Evolutionary conservation across 2,888 invertebrate genomes (phyloP).

Genomic region (Orgyia antiqua): DNA sequence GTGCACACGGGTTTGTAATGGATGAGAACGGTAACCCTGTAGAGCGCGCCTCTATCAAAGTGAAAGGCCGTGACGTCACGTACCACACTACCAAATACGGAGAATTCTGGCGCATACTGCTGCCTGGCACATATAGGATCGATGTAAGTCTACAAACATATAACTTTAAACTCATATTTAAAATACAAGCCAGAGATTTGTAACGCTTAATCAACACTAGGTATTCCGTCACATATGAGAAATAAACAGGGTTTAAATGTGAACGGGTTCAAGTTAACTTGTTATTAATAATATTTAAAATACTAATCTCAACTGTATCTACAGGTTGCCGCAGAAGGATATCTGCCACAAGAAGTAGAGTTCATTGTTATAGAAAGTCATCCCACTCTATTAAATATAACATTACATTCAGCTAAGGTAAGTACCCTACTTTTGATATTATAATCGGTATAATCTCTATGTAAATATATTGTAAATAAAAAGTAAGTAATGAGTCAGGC

Average conservation of each 20-base stretch:
- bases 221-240: too few relatives aligned
- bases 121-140: constrained; percentile 91
- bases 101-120: constrained; percentile 95
- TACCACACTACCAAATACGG: constrained; percentile 93
- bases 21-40: constrained; percentile 88
- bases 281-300: too few relatives aligned
- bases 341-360: constrained; percentile 88
- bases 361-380: constrained; percentile 92
- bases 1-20: constrained; percentile 92
- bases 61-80: constrained; percentile 89
- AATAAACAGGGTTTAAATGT: too few relatives aligned
- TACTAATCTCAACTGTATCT: too few relatives aligned
- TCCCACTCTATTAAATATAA: constrained; percentile 90
- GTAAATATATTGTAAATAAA: too few relatives aligned
- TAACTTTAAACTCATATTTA: too few relatives aligned
- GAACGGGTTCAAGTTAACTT: too few relatives aligned
- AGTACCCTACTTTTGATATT: too few relatives aligned
- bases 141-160: constrained; percentile 79
- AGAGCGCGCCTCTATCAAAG: constrained; percentile 86
- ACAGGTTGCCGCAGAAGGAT: constrained; percentile 91
- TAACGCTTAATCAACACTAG: too few relatives aligned
- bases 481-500: too few relatives aligned
- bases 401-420: constrained; percentile 88
- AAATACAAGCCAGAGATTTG: too few relatives aligned
- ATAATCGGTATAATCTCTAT: background rate